Percentiles rank a stretch among this genome's conserved stretches.
phyloP scores from a whole-genome alignment of 2,113 vertebrate genomes.

The Anarrhichthys ocellatus region DNA sequence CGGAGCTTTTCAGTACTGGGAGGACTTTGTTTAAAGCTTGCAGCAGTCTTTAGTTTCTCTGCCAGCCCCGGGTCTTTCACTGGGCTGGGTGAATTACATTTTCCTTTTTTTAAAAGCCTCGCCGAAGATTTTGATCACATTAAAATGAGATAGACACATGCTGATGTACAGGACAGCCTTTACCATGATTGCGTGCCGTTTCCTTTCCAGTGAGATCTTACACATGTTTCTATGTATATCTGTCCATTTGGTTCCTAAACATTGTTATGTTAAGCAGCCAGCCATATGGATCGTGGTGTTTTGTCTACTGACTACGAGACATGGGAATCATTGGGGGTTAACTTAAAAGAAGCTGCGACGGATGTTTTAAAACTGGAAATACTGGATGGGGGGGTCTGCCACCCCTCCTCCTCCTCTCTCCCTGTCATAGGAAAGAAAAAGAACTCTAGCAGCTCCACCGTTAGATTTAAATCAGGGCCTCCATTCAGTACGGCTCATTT shows the following conservation, averaged over 20 bases:
- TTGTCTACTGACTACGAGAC: neutral
- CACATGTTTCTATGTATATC: neutral
- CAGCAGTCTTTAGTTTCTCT: neutral
- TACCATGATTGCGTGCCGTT: neutral
- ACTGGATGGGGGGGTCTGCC: conserved; percentile 13
- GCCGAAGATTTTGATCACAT: neutral
- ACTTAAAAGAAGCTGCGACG: neutral
- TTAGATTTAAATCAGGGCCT: conserved; percentile 9
- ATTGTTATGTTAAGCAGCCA: neutral
- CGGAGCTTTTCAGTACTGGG: conserved; percentile 14
- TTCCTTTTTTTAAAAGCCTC: neutral
- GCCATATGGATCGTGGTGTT: neutral
- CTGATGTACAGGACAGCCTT: neutral
- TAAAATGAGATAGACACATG: neutral
- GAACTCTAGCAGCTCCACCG: neutral
- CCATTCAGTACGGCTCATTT: conserved; percentile 2
- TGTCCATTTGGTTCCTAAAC: neutral
- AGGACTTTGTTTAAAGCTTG: neutral
- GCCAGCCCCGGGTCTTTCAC: neutral
- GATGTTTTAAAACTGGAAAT: conserved; percentile 38
- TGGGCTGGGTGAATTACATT: neutral
- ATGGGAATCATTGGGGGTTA: neutral
- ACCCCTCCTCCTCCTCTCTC: neutral
- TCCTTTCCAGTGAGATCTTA: neutral
- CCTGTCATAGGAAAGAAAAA: neutral